Percentiles rank a stretch among this genome's conserved stretches.
phyloP scores from a whole-genome alignment of 2,888 invertebrate genomes.

The Standfussiana lucernea region DNA sequence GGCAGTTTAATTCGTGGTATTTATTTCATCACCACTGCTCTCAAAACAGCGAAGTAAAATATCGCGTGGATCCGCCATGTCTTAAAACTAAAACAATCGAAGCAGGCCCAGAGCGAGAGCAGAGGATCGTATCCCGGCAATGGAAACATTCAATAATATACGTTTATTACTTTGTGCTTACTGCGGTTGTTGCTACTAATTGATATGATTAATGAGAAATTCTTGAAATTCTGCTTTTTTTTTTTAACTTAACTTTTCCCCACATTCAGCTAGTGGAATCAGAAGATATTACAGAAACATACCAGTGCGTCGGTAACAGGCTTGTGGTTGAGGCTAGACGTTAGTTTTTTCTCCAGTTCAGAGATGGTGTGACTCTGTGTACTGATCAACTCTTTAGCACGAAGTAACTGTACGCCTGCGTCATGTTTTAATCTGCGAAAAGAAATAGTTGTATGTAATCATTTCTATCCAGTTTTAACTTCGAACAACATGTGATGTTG shows the following conservation, averaged over 20 bases:
- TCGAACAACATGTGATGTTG: background rate
- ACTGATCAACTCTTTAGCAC: conserved; percentile 78
- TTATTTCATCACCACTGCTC: background rate
- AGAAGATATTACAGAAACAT: conserved; percentile 23
- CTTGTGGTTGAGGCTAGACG: conserved; percentile 68
- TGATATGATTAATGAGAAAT: too few relatives aligned
- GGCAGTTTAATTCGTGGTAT: background rate
- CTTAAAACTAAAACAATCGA: background rate
- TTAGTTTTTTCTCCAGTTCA: conserved; percentile 86
- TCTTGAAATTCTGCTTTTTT: background rate
- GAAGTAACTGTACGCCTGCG: conserved; percentile 80
- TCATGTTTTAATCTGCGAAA: conserved; percentile 83
- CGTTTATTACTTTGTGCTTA: background rate
- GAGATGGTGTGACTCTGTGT: conserved; percentile 85
- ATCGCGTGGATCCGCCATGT: background rate
- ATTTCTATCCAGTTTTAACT: background rate
- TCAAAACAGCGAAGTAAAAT: background rate
- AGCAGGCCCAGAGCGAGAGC: background rate
- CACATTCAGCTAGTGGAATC: background rate
- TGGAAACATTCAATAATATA: background rate
- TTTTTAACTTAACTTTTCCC: background rate
- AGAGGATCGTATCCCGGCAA: background rate
- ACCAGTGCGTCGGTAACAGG: conserved; percentile 79
- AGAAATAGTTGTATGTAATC: background rate
- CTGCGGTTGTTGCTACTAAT: background rate